Conservation (phyloP, 2,113 vertebrate genomes). For the Zootoca vivipara region DNA sequence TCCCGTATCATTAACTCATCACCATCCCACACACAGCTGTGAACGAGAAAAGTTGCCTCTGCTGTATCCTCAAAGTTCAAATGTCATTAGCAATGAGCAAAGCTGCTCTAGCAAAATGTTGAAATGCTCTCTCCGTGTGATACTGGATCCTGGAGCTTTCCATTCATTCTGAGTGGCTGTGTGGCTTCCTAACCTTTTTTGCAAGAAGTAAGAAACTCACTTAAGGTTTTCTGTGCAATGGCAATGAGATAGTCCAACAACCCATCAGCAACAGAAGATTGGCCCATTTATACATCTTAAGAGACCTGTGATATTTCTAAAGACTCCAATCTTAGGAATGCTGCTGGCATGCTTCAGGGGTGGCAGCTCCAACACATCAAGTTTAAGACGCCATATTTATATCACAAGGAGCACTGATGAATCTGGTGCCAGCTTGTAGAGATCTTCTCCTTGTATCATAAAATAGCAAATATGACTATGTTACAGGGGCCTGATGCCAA, state of each 20-base stretch:
- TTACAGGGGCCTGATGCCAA: too few species aligned
- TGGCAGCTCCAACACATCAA: too few species aligned
- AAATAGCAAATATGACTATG: too few species aligned
- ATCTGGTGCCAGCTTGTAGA: too few species aligned
- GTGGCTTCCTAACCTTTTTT: neutral
- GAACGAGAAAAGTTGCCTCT: conserved; percentile 29
- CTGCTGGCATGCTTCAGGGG: too few species aligned
- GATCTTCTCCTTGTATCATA: too few species aligned
- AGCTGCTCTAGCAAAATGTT: neutral
- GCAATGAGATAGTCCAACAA: neutral
- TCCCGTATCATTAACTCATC: conserved; percentile 46
- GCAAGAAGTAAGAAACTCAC: neutral
- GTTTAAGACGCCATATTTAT: too few species aligned
- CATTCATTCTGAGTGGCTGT: neutral
- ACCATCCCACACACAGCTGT: conserved; percentile 55
- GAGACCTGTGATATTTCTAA: too few species aligned
- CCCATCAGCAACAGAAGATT: too few species aligned
- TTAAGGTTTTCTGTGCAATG: neutral
- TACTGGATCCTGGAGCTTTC: neutral
- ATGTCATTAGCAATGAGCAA: neutral
- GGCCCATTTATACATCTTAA: too few species aligned
- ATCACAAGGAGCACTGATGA: too few species aligned
- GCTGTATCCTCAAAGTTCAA: neutral
- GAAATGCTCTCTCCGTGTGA: neutral
- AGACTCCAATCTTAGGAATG: too few species aligned